Percentiles rank a stretch among this genome's conserved stretches.
Conservation (phyloP, 2,113 vertebrate species). For the Percina caprodes region DNA sequence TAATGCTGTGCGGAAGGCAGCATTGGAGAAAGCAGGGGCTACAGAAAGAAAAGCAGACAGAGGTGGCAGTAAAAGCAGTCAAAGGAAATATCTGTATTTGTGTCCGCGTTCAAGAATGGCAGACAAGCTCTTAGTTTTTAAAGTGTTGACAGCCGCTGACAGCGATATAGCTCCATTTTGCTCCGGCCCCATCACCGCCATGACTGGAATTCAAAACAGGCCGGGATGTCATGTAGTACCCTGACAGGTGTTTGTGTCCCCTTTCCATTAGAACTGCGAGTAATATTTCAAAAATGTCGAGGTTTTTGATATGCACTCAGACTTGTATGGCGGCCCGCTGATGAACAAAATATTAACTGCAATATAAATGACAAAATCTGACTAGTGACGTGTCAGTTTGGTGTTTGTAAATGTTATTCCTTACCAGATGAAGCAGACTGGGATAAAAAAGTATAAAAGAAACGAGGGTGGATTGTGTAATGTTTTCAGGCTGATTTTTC, state of each 20-base stretch:
- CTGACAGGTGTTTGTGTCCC: slow-evolving; percentile 59
- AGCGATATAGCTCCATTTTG: slow-evolving; percentile 64
- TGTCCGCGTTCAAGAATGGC: slow-evolving; percentile 33
- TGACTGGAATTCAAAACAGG: slow-evolving; percentile 60
- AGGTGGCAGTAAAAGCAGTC: slow-evolving; percentile 22
- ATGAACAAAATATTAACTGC: neutral
- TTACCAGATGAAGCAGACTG: neutral
- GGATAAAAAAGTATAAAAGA: neutral
- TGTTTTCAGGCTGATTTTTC: neutral
- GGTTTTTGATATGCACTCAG: slow-evolving; percentile 11
- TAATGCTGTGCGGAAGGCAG: neutral
- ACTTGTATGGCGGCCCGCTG: slow-evolving; percentile 22
- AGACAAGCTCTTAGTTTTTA: slow-evolving; percentile 66
- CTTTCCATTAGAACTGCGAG: slow-evolving; percentile 22
- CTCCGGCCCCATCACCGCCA: slow-evolving; percentile 39
- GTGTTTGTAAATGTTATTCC: neutral
- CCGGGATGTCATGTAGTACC: slow-evolving; percentile 25
- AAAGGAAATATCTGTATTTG: slow-evolving; percentile 59
- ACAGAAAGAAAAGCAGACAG: neutral
- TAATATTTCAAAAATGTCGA: neutral
- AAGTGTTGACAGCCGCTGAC: slow-evolving; percentile 67
- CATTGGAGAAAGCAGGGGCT: neutral
- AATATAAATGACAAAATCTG: neutral
- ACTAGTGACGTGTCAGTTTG: neutral
- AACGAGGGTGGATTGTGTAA: too few relatives aligned